A percentile compares a stretch with the other conserved stretches of the same genome.
phyloP scores from a whole-genome alignment of 2,797 vertebrate genomes.

The Tolypeutes matacus region DNA sequence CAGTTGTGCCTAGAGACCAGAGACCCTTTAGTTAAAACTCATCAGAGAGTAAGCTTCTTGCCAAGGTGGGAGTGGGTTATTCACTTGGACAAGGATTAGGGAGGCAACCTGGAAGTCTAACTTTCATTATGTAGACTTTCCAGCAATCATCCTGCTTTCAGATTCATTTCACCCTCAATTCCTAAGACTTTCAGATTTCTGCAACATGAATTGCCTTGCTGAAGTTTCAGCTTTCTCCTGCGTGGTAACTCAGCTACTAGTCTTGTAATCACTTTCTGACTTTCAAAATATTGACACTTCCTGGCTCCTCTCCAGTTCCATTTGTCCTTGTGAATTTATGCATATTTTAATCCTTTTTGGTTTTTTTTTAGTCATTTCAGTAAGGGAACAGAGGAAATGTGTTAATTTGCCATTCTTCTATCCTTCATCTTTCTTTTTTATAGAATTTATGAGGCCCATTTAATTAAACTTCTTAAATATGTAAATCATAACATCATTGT shows the following conservation, averaged over 20 bases:
- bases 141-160: background rate
- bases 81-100: background rate
- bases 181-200: background rate
- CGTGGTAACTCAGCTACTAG: too few relatives aligned
- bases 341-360: background rate
- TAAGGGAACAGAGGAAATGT: background rate
- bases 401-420: background rate
- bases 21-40: background rate
- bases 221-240: background rate
- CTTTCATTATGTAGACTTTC: background rate
- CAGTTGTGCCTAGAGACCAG: rapidly evolving
- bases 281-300: background rate
- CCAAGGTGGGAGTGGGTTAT: too few relatives aligned
- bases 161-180: background rate
- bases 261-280: background rate
- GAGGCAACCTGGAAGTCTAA: background rate
- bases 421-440: background rate
- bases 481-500: background rate
- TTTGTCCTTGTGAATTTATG: background rate
- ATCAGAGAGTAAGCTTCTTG: background rate
- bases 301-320: background rate
- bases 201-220: rapidly evolving
- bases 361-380: background rate
- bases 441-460: background rate
- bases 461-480: background rate